Percentiles rank a stretch among this genome's conserved stretches.
Conservation (phyloP, 2,797 vertebrate genomes). For the Megaceryle alcyon region DNA sequence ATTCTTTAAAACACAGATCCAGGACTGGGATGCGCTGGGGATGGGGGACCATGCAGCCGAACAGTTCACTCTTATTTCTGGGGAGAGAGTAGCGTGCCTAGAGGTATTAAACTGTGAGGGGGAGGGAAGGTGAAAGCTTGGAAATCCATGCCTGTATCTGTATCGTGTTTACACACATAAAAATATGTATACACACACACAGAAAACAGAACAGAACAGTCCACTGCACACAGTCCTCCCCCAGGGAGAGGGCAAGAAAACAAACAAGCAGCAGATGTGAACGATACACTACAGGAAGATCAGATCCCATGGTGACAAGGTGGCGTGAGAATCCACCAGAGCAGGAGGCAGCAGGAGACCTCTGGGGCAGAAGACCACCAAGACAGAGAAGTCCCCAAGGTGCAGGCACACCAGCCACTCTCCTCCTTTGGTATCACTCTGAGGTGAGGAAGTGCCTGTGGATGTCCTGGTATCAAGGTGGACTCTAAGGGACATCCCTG, state of each 20-base stretch:
- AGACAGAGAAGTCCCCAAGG: background rate
- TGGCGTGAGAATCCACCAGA: background rate
- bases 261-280: background rate
- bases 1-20: background rate
- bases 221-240: background rate
- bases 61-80: background rate
- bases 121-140: background rate
- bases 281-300: fast-evolving
- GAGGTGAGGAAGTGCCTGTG: background rate
- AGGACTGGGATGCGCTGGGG: fast-evolving
- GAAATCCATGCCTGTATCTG: background rate
- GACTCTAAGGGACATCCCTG: background rate
- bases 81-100: background rate
- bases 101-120: background rate
- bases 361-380: background rate
- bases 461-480: background rate
- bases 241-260: background rate
- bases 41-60: background rate
- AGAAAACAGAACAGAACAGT: conserved; percentile 1
- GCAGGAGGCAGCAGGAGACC: background rate
- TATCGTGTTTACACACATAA: background rate
- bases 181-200: background rate
- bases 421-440: background rate
- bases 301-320: background rate
- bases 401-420: background rate